Evolutionary conservation across 2,797 vertebrate genomes (phyloP), one percentile per base, ranked within the genome.

Genomic region (Lateolabrax maculatus): DNA sequence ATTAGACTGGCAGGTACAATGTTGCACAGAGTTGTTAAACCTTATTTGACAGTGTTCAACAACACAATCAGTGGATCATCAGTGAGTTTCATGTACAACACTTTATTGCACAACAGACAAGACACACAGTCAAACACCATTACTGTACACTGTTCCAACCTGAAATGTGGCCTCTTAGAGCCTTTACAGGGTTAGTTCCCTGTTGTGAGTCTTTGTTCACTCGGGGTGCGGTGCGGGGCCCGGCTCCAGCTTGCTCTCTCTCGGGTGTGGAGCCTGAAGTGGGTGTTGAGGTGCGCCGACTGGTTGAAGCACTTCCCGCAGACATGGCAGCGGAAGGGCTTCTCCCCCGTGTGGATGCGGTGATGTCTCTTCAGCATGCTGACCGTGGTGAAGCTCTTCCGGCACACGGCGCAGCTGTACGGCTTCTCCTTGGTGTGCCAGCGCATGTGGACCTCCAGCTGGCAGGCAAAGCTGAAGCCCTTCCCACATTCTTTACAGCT

Each of bases 381-480:
- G 49, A 92, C 88, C 0, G 92, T 93, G 75, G 94, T 94, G 87
- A 94, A 94, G 86, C 90, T 92, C 86, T 94, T 94, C 1, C 88
- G 52, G 79, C 94, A 94, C 81, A 94, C 93, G 0, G 90, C 25
- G 0, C 94, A 94, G 81, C 89, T 86, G 90, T 93, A 94, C 0
- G 94, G 94, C 52, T 93, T 94, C 87, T 95, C 94, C 75, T 94
- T 94, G n/a, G 92, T 95, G 88, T 95, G 94, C 92, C 92, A 93
- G 57, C 94, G 93, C 92, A 92, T 94, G 90, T 95, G 94, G 5
- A 95, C 93, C 84, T 94, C 92, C 75, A 95, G 80, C 87, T 94
- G 94, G 71, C 94, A 94, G 79, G 94, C 92, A 0, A 94, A 94
- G 79, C 90, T 94, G 84, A 94, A 94, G 71, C 90, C 81, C 63